A percentile compares a stretch with the other conserved stretches of the same genome.
Conservation (phyloP, 2,797 vertebrate genomes). For the Tamandua tetradactyla region DNA sequence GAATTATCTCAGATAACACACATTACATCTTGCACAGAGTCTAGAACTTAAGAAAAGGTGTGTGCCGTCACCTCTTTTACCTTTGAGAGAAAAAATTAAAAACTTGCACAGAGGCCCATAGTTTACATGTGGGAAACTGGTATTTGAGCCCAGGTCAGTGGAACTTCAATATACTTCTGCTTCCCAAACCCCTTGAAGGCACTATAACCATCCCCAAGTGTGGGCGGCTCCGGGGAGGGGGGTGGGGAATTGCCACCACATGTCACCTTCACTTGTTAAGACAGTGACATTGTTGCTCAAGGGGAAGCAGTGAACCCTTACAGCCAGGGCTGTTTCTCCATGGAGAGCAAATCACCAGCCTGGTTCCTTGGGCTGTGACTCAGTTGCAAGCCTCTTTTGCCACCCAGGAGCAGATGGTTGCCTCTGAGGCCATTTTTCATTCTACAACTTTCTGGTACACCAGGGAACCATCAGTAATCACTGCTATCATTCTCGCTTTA, state of each 20-base stretch:
- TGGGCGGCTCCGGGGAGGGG: too few relatives aligned
- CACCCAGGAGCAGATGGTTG: slow-evolving; percentile 54
- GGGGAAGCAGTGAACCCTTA: background rate
- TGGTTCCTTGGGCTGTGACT: background rate
- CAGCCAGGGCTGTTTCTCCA: background rate
- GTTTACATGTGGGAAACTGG: background rate
- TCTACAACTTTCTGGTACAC: slow-evolving; percentile 26
- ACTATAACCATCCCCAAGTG: background rate
- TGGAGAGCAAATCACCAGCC: background rate
- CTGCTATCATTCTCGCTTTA: slow-evolving; percentile 54
- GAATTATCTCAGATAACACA: background rate
- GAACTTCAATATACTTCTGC: background rate
- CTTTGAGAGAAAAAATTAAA: background rate
- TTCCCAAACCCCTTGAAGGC: background rate
- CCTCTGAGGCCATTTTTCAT: slow-evolving; percentile 39
- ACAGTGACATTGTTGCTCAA: background rate
- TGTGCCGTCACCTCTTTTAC: background rate
- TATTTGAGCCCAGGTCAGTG: background rate
- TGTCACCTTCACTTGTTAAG: background rate
- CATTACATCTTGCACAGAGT: background rate
- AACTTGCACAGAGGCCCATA: background rate
- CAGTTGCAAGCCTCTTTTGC: background rate
- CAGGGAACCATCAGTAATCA: slow-evolving; percentile 63
- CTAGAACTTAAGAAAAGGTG: background rate
- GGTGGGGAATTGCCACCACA: too few relatives aligned